A percentile compares a stretch with the other conserved stretches of the same genome.
These are phyloP conservation scores for Ophioninae sp. DNA, from an alignment of 2,888 invertebrate species.

Conservation along the genomic window DNA sequence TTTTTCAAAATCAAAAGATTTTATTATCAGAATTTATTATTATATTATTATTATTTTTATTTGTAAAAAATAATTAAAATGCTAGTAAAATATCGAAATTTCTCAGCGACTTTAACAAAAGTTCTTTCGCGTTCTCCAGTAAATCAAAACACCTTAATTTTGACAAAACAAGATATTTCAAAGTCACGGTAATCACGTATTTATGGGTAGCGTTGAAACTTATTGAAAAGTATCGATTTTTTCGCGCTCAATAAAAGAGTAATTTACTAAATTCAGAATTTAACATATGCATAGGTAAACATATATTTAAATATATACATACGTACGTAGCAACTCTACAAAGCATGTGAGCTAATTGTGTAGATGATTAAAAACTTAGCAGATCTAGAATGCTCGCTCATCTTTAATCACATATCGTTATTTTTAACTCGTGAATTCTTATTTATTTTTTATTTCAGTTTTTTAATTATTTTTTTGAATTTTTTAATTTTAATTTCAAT, in stretches of 20 bases:
- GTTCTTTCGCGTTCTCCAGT: background rate
- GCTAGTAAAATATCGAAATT: no score
- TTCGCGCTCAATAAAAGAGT: background rate
- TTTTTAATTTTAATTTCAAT: no score
- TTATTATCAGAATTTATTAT: no score
- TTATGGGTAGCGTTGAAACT: background rate
- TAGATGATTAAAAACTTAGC: slow-evolving; percentile 42
- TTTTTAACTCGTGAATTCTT: background rate
- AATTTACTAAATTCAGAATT: background rate
- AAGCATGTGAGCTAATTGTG: slow-evolving; percentile 59
- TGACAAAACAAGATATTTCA: background rate
- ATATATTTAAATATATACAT: background rate
- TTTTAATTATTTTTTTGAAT: no score
- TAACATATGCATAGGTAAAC: background rate
- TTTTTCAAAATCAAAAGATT: no score
- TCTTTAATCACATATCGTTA: slow-evolving; percentile 5
- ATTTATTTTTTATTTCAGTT: background rate
- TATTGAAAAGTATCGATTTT: background rate
- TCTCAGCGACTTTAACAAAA: background rate
- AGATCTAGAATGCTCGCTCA: slow-evolving; percentile 39
- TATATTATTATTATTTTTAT: no score
- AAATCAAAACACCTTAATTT: background rate
- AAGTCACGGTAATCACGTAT: no score
- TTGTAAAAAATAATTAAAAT: no score
- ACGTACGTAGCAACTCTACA: slow-evolving; percentile 35